Conservation (phyloP, 2,113 vertebrate species). For the Takifugu flavidus region DNA sequence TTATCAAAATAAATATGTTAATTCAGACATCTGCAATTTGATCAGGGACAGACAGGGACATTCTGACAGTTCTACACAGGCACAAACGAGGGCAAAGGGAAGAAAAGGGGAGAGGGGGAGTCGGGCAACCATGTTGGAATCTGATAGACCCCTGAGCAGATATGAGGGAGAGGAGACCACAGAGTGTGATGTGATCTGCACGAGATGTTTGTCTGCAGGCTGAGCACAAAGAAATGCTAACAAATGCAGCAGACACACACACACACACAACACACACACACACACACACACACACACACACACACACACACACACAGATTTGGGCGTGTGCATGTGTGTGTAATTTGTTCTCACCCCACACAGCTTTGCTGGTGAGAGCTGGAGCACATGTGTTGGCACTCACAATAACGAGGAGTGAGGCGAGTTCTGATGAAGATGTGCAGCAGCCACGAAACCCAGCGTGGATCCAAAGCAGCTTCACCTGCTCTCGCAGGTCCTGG, state of each 20-base stretch:
- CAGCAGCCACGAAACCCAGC: not conserved
- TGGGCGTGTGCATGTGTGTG: not conserved
- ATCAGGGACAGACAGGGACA: constrained; percentile 16
- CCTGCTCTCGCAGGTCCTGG: too few species aligned
- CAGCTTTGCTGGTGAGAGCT: not conserved
- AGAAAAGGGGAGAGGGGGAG: not conserved
- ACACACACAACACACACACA: constrained; percentile 18
- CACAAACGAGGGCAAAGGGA: not conserved
- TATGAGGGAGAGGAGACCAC: constrained; percentile 44
- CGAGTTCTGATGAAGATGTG: too few species aligned
- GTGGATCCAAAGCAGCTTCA: not conserved
- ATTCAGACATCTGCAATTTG: not conserved
- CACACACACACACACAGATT: too few species aligned
- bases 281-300: constrained; percentile 2
- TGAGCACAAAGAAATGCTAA: constrained; percentile 61
- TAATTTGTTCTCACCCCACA: not conserved
- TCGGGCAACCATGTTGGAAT: constrained; percentile 47
- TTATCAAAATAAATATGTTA: too few species aligned
- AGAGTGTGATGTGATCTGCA: constrained; percentile 44
- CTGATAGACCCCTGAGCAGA: constrained; percentile 60
- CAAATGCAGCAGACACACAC: constrained; percentile 45
- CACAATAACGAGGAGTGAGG: not conserved
- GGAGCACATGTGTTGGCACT: not conserved
- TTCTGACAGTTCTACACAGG: not conserved
- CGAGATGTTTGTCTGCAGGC: constrained; percentile 62